Evolutionary conservation across 2,888 invertebrate species (phyloP), one percentile per base, ranked within the genome.

Genomic region (Nomada hirtipes): DNA sequence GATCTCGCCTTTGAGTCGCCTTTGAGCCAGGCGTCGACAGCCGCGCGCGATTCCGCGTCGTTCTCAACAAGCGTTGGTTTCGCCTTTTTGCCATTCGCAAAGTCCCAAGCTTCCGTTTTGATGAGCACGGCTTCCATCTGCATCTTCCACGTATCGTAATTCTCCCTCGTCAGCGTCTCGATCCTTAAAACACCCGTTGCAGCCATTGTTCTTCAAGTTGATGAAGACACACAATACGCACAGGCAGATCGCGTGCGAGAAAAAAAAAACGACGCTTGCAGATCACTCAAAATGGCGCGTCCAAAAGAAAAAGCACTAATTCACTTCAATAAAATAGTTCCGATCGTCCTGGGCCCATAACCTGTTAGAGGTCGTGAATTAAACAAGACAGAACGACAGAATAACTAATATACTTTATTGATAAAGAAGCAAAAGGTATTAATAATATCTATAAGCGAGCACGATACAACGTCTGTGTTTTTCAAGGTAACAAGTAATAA

Each of bases 91-190:
- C 59, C 59, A 26, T 23, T 23, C 11, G 29, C 59, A 15, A 59
- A 36, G 15, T 36, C 59, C 59, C 59, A 59, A 2, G 59, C 26
- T 11, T 59, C 18, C 29, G 53, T 53, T 4, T 59, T 59, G 10
- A 59, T 59, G 15, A 59, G 29, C 13, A 59, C 13, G 11, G 59
- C 59, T 13, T 59, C 36, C 59, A 59, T 59, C 15, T 59, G 59
- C 29, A 59, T 59, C 29, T 59, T 59, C 29, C 59, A 29, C 13
- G 59, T 59, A 13, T 59, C 59, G 59, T 23, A 59, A 26, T 59
- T 59, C 3, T 59, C 59, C 29, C 23, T 59, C 13, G 23, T 11
- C 13, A 29, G 29, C 11, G 59, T 59, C 11, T 59, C 59, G 26
- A 59, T 59, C 18, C 59, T 59, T 11, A 26, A 26, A 20, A 29